Conservation (phyloP, 2,888 invertebrate genomes). For the Heliconius sara region DNA sequence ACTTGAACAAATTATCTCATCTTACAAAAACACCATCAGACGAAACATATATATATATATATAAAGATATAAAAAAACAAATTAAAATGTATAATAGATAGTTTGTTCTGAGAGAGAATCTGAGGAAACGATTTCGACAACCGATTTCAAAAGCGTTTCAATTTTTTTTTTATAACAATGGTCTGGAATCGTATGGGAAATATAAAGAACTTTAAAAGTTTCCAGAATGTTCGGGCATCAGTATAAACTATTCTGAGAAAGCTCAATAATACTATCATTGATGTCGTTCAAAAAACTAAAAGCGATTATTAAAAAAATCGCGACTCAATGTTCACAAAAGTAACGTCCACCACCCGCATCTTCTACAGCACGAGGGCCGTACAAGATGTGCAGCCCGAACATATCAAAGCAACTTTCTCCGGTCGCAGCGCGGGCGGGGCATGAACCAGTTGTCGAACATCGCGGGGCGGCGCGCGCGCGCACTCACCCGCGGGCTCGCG, state of each 20-base stretch:
- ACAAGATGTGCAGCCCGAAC: constrained; percentile 30
- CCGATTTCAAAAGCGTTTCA: constrained; percentile 66
- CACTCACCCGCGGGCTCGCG: constrained; percentile 88
- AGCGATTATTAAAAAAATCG: background rate
- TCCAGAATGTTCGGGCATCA: constrained; percentile 31
- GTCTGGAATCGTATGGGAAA: constrained; percentile 12
- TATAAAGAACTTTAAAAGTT: constrained; percentile 11
- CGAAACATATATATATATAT: constrained; percentile 26
- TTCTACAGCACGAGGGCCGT: constrained; percentile 1
- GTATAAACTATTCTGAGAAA: constrained; percentile 58
- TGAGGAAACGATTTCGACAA: constrained; percentile 69
- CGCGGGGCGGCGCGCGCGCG: constrained; percentile 23
- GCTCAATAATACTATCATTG: background rate
- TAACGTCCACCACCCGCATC: background rate
- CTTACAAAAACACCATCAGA: constrained; percentile 57
- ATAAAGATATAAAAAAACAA: constrained; percentile 42
- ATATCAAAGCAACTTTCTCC: constrained; percentile 21
- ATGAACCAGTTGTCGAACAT: constrained; percentile 38
- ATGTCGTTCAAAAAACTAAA: too few relatives aligned
- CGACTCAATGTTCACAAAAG: background rate
- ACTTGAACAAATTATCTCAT: constrained; percentile 83
- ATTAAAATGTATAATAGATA: constrained; percentile 62
- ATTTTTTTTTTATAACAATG: constrained; percentile 2
- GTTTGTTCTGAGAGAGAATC: constrained; percentile 75
- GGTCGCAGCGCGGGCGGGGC: too few relatives aligned